A percentile compares a stretch with the other conserved stretches of the same genome.
Evolutionary conservation across 2,888 invertebrate species (phyloP).

Genomic region (Bombylius discolor): DNA sequence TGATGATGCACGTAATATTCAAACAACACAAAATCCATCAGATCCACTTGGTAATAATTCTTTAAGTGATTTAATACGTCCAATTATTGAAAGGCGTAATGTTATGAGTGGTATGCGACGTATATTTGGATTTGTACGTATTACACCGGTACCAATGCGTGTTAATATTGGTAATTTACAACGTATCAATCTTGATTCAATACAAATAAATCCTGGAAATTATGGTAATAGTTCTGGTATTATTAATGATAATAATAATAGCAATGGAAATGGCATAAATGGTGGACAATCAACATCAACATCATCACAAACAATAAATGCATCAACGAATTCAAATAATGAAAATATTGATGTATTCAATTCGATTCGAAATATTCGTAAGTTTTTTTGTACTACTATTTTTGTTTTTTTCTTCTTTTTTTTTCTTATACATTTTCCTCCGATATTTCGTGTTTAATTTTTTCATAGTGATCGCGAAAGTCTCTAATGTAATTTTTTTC

Average conservation of each 20-base stretch:
- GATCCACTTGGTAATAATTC: constrained; percentile 3
- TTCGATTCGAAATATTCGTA: no score
- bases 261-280: not conserved
- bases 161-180: constrained; percentile 28
- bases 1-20: not conserved
- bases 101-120: not conserved
- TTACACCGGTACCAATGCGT: constrained; percentile 23
- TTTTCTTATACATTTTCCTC: no score
- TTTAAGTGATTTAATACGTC: constrained; percentile 17
- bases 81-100: constrained; percentile 17
- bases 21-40: constrained; percentile 1
- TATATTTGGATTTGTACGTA: constrained; percentile 9
- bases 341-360: no score
- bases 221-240: constrained; percentile 1
- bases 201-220: constrained; percentile 26
- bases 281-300: not conserved
- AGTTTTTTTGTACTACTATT: no score
- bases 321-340: not conserved
- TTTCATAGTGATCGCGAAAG: no score
- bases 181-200: constrained; percentile 32
- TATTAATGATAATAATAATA: not conserved
- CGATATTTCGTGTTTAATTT: no score
- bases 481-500: no score
- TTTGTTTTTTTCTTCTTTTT: no score
- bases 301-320: not conserved